Percentiles rank a stretch among this genome's conserved stretches.
Evolutionary conservation across 2,797 vertebrate genomes (phyloP).

Genomic region (Lacerta viridis): DNA sequence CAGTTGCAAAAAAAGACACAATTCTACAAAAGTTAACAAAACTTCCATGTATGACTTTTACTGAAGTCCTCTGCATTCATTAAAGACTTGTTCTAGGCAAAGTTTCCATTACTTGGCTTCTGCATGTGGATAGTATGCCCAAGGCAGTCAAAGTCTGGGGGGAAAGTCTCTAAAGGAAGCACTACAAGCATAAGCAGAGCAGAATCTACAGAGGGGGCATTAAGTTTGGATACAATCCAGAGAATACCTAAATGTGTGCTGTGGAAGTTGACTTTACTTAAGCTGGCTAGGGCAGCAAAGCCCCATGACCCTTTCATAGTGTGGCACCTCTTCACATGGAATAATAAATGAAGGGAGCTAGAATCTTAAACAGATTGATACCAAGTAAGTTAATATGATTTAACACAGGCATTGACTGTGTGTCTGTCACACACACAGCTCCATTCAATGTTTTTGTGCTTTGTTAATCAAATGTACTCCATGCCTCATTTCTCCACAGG

Average conservation of each 20-base stretch:
- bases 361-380: not conserved
- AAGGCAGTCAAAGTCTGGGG: not conserved
- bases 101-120: not conserved
- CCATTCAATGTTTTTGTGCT: not conserved
- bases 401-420: too few species aligned
- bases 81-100: not conserved
- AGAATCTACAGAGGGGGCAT: not conserved
- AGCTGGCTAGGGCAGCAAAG: not conserved
- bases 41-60: not conserved
- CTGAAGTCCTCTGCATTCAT: not conserved
- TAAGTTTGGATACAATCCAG: not conserved
- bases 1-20: not conserved
- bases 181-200: not conserved
- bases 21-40: not conserved
- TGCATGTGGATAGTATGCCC: too few species aligned
- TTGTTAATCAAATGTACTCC: not conserved
- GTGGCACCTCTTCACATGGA: not conserved
- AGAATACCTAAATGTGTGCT: not conserved
- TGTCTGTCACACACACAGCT: not conserved
- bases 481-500: not conserved
- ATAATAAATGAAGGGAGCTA: not conserved
- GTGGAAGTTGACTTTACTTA: not conserved
- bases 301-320: not conserved
- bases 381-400: too few species aligned
- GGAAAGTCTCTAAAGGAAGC: not conserved